phyloP scores from a whole-genome alignment of 2,113 vertebrate genomes.

The Saimiri boliviensis region DNA sequence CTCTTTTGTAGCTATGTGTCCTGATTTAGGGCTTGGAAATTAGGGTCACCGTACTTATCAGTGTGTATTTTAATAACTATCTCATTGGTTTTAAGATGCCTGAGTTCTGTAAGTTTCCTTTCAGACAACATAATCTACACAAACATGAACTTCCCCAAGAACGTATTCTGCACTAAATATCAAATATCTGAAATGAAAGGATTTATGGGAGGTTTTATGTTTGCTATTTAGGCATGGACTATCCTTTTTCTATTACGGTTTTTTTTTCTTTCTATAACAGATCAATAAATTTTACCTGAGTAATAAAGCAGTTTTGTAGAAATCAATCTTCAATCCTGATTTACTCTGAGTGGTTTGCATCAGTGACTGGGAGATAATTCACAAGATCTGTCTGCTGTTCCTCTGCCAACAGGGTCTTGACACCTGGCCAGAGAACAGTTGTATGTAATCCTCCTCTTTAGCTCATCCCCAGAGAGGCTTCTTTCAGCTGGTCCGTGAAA shows the following conservation, averaged over 20 bases:
- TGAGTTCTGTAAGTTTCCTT: not conserved
- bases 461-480: constrained; percentile 35
- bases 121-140: not conserved
- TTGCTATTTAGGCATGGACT: constrained; percentile 40
- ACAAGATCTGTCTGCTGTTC: not conserved
- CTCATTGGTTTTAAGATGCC: not conserved
- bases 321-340: constrained; percentile 59
- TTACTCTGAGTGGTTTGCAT: constrained; percentile 62
- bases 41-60: not conserved
- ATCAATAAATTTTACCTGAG: constrained; percentile 66
- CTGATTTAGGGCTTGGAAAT: not conserved
- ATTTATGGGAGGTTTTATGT: constrained; percentile 54
- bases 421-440: not conserved
- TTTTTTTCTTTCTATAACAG: constrained; percentile 38
- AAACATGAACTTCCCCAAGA: not conserved
- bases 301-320: constrained; percentile 61
- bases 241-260: constrained; percentile 26
- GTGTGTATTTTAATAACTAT: not conserved
- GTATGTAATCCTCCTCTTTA: constrained; percentile 11
- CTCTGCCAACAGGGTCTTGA: constrained; percentile 47
- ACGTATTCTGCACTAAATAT: not conserved
- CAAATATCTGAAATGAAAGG: constrained; percentile 45
- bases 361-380: constrained; percentile 63
- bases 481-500: constrained; percentile 10
- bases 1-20: not conserved